Conservation (phyloP, 2,888 invertebrate genomes). For the Nomada ruficornis region DNA sequence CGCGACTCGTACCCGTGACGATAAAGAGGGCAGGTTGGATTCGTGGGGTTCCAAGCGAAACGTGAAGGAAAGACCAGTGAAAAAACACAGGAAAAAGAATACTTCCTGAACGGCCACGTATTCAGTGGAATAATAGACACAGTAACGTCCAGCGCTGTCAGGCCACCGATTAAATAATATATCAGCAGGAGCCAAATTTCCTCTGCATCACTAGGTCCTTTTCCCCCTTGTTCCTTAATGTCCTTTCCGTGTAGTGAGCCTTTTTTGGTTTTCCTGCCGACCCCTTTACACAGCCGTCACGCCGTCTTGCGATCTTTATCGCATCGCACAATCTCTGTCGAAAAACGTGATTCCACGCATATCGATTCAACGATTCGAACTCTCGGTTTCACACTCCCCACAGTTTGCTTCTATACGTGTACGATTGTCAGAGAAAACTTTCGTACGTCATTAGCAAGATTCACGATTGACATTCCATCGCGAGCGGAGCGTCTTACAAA, state of each 20-base stretch:
- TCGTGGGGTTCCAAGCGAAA: slow-evolving; percentile 16
- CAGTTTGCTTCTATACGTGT: too few species aligned
- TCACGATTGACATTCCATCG: slow-evolving; percentile 47
- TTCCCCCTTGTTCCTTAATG: slow-evolving; percentile 22
- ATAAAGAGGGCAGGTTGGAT: slow-evolving; percentile 31
- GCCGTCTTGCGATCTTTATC: slow-evolving; percentile 12
- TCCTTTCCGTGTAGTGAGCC: slow-evolving; percentile 32
- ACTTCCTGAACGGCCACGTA: slow-evolving; percentile 8
- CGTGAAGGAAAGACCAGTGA: not conserved
- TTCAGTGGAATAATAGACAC: slow-evolving; percentile 36
- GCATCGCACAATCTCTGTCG: not conserved
- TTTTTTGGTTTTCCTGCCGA: slow-evolving; percentile 13
- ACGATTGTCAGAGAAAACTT: slow-evolving; percentile 12
- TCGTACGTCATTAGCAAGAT: slow-evolving; percentile 38
- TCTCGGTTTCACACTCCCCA: slow-evolving; percentile 11
- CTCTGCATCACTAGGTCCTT: not conserved
- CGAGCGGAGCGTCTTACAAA: not conserved
- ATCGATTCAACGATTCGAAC: slow-evolving; percentile 18
- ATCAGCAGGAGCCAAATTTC: slow-evolving; percentile 24
- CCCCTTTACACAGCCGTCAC: not conserved
- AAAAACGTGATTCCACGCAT: slow-evolving; percentile 1
- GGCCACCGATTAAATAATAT: slow-evolving; percentile 44
- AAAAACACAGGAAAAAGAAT: not conserved
- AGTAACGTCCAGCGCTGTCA: slow-evolving; percentile 15
- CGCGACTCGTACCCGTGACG: slow-evolving; percentile 37